Evolutionary conservation across 2,888 invertebrate genomes (phyloP).

Genomic region (Lucinisca nassula): DNA sequence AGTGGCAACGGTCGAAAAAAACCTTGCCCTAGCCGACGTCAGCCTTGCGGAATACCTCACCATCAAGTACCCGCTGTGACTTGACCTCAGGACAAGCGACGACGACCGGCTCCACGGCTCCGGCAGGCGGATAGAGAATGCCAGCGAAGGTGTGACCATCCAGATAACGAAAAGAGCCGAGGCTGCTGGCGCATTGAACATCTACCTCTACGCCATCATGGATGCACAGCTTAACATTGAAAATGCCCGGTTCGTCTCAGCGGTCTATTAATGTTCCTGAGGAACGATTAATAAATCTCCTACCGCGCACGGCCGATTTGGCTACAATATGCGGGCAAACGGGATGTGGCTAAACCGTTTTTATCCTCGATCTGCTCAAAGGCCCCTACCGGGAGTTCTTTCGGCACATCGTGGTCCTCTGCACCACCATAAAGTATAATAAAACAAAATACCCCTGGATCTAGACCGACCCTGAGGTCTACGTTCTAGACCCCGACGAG

Average conservation of each 20-base stretch:
- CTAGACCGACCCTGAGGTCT: not conserved
- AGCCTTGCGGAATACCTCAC: too few species aligned
- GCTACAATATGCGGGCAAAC: too few species aligned
- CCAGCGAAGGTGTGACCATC: slow-evolving; percentile 23
- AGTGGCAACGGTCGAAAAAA: too few species aligned
- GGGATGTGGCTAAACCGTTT: slow-evolving; percentile 35
- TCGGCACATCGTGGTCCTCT: slow-evolving; percentile 36
- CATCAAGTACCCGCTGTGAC: too few species aligned
- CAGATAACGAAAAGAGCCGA: slow-evolving; percentile 33
- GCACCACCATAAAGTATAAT: too few species aligned
- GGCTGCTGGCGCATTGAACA: slow-evolving; percentile 19
- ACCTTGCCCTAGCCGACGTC: too few species aligned
- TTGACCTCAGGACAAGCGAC: too few species aligned
- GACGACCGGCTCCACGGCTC: too few species aligned
- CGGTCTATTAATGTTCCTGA: not conserved
- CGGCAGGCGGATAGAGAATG: too few species aligned
- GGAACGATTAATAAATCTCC: too few species aligned
- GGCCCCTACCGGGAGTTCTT: slow-evolving; percentile 29
- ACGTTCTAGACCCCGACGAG: slow-evolving; percentile 30
- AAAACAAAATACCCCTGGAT: slow-evolving; percentile 10
- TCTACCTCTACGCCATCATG: slow-evolving; percentile 27
- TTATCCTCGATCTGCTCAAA: slow-evolving; percentile 36
- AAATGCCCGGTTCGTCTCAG: slow-evolving; percentile 25
- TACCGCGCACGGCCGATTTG: not conserved
- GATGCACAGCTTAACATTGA: slow-evolving; percentile 30